Base-by-base conservation (phyloP, 2,113 vertebrate genomes). In the Garra rufa region DNA sequence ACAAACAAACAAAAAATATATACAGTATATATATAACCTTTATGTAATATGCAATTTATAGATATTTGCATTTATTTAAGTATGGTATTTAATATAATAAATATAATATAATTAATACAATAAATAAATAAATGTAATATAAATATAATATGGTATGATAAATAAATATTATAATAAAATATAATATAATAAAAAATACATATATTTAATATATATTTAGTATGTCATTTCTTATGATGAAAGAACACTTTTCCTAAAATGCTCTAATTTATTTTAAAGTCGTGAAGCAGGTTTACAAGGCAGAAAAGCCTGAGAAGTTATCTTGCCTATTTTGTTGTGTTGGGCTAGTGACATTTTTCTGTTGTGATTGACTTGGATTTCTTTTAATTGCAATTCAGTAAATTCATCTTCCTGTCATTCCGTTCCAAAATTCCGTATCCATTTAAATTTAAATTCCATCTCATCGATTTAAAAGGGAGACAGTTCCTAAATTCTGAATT, bases 401-500 rank as follows among this genome's bases (percentile, higher is more conserved):
- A 44, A 44, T 44, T 71, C 38, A 73, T 43, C 38, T 71, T 44
- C 30, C 65, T 38, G 17, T 38, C 65, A 21, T 1, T 69, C 15
- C 17, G 34, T 6, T 1, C 34, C 17, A 4, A 21, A 17, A 69
- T 67, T 8, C 28, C 3, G 8, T 21, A 69, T 17, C 19, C 17
- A 69, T 38, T 38, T 3, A 28, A 41, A 4, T 70, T 70, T 1
- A 21, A 75, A 48, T 50, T 50, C 41, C 43, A 74, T 8, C 21
- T 48, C 24, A 28, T 48, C 3, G 28, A 9, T 48, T 70, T 70
- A 70, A 70, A n/a, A 41, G 34, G 3, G 9, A n/a, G 67, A 41
- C 34, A 11, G 2, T 70, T 70, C 67, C n/a, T 41, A 13, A 70
- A 70, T 70, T 70, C 67, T 11, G 67, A 74, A 46, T 74, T 44